Base-by-base conservation (phyloP, 2,113 vertebrate genomes). In the Donacobius atricapilla region DNA sequence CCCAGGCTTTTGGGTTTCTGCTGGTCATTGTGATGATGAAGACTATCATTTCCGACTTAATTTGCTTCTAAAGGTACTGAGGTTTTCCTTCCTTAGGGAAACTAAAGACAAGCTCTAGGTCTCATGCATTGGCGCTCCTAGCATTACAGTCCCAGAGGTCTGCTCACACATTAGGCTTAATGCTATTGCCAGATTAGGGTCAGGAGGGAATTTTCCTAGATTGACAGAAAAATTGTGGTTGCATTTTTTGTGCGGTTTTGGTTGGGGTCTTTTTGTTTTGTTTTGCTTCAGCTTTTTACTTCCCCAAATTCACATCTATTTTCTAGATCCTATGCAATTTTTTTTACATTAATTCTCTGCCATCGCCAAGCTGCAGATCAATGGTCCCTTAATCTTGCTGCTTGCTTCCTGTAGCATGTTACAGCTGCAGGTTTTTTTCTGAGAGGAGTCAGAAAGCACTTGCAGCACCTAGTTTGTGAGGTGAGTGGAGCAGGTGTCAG, bases 201-300 rank as follows among this genome's bases (percentile, higher is more conserved):
- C 95, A 96, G 90, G 66, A 95, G 70, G 90, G 95, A 95, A 94
- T 96, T 96, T 93, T 91, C 90, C 66, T 45, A 76, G 78, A 88
- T 28, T 88, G 85, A 82, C 10, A 76, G 81, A 89, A 94, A 87
- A 83, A 83, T 20, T 58, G 42, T 12, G 7, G 42, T 81, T 66
- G 65, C 44, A 45, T 61, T 90, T 94, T 93, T 87, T 75, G 11
- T 63, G 42, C 50, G 47, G 14, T 51, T 96, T 93, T 51, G 57
- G 10, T 1, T 50, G 42, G 33, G 28, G 27, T 19, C 31, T 42
- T 58, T 54, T 28, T 42, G 19, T 15, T 70, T 37, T 65, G 6
- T 13, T 83, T 53, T 69, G 37, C 8, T 78, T 45, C 2, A 8
- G 18, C 5, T 7, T 77, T 57, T 82, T 44, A 63, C 10, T 64